These are phyloP conservation scores for Eulemur rubriventer DNA, from an alignment of 2,797 vertebrate genomes.

Conservation along the genomic window DNA sequence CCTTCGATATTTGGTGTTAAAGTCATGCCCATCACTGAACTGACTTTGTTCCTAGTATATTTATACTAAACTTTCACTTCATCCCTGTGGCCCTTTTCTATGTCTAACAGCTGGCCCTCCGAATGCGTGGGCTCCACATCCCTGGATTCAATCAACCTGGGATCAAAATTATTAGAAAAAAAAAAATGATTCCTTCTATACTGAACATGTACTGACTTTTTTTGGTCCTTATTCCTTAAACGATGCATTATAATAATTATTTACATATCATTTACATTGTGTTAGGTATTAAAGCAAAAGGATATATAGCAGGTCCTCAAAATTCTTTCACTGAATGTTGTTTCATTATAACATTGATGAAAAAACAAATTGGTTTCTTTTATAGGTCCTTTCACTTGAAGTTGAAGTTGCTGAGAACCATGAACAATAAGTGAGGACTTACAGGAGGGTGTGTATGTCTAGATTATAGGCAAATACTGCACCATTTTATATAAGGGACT, in stretches of 20 bases:
- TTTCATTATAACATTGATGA: not conserved
- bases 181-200: not conserved
- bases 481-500: not conserved
- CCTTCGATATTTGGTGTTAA: not conserved
- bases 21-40: not conserved
- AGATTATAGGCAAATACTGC: not conserved
- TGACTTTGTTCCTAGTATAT: not conserved
- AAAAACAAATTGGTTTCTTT: not conserved
- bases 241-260: not conserved
- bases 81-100: not conserved
- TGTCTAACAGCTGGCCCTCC: not conserved
- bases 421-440: not conserved
- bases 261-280: not conserved
- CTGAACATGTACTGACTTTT: not conserved
- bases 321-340: not conserved
- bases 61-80: not conserved
- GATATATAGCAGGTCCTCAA: not conserved
- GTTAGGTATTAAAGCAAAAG: not conserved
- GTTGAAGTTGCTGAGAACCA: not conserved
- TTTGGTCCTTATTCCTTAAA: not conserved
- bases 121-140: not conserved
- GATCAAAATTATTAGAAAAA: not conserved
- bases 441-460: not conserved
- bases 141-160: not conserved
- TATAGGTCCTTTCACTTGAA: not conserved